Evolutionary conservation across 2,797 vertebrate genomes (phyloP).

Genomic region (Phataginus tricuspis): DNA sequence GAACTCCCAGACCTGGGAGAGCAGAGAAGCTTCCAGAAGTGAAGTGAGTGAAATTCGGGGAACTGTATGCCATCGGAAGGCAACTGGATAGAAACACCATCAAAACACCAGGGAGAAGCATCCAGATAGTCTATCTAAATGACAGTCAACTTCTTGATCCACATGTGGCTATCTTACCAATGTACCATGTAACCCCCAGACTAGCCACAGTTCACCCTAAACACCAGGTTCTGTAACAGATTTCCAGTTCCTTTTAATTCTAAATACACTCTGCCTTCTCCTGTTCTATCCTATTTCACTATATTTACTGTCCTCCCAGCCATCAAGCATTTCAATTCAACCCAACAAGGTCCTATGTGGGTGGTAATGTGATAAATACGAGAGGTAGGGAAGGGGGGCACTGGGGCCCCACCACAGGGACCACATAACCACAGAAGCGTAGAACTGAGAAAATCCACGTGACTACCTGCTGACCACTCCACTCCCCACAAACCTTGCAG

Average conservation of each 20-base stretch:
- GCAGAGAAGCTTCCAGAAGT: neutral
- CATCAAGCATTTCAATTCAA: neutral
- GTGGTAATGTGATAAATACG: neutral
- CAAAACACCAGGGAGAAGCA: neutral
- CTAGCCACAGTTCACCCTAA: neutral
- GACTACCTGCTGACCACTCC: neutral
- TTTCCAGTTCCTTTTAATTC: neutral
- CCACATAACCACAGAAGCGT: neutral
- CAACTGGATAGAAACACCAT: neutral
- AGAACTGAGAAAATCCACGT: neutral
- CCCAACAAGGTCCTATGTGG: neutral
- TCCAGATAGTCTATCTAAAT: accelerated
- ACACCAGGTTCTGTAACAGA: neutral
- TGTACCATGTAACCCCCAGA: neutral
- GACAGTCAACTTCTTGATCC: neutral
- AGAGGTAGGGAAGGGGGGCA: neutral
- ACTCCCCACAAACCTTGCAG: neutral
- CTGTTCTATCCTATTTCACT: neutral
- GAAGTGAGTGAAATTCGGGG: neutral
- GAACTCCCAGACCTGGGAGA: neutral
- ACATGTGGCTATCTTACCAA: neutral
- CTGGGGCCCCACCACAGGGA: neutral
- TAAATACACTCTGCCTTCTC: neutral
- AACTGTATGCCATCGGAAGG: neutral
- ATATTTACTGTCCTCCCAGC: neutral